Evolutionary conservation across 2,888 invertebrate genomes (phyloP).

Genomic region (Crematogaster levior): DNA sequence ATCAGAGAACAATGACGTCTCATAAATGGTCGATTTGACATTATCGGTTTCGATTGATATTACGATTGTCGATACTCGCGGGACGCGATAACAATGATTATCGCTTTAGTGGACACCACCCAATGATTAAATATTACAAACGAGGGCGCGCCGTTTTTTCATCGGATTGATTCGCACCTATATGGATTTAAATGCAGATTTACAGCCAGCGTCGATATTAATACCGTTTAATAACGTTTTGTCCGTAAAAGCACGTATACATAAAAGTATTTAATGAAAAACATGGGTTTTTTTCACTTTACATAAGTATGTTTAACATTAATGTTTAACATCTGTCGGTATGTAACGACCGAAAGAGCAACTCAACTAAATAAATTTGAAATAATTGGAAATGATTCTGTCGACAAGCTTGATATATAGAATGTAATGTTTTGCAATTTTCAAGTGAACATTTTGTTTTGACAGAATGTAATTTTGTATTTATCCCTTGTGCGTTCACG

Average conservation of each 20-base stretch:
- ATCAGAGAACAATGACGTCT: slow-evolving; percentile 44
- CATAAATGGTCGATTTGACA: slow-evolving; percentile 35
- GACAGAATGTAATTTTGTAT: neutral
- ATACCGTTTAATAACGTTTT: slow-evolving; percentile 24
- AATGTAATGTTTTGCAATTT: neutral
- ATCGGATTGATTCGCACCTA: slow-evolving; percentile 45
- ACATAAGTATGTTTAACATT: slow-evolving; percentile 23
- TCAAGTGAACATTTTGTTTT: neutral
- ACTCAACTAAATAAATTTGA: slow-evolving; percentile 6
- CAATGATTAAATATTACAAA: slow-evolving; percentile 55
- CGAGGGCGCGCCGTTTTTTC: slow-evolving; percentile 53
- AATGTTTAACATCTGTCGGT: neutral
- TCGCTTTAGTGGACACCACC: slow-evolving; percentile 29
- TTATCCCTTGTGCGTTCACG: neutral
- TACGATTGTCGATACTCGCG: slow-evolving; percentile 1
- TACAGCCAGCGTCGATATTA: slow-evolving; percentile 5
- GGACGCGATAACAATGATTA: slow-evolving; percentile 31
- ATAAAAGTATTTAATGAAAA: slow-evolving; percentile 35
- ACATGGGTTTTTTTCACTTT: slow-evolving; percentile 14
- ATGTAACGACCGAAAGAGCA: neutral
- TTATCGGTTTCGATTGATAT: slow-evolving; percentile 49
- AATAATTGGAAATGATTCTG: slow-evolving; percentile 13
- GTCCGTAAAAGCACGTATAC: slow-evolving; percentile 1
- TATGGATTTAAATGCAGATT: slow-evolving; percentile 41
- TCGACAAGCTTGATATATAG: neutral